These are phyloP conservation scores for Antedon mediterranea DNA, from an alignment of 53 echinoderm and acorn worm species.

Conservation along the genomic window DNA sequence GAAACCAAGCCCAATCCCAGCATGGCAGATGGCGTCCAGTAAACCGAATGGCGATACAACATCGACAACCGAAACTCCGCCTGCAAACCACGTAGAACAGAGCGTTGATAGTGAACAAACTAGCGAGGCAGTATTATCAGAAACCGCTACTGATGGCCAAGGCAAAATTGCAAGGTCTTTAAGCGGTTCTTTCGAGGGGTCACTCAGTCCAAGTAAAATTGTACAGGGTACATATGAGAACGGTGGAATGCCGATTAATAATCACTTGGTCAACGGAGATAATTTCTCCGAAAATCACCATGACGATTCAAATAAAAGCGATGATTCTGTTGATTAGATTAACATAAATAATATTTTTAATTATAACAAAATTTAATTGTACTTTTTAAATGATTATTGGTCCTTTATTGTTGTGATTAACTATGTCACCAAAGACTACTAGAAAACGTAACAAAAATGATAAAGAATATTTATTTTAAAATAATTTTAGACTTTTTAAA, in stretches of 20 bases:
- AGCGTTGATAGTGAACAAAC: not conserved
- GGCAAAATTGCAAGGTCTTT: not conserved
- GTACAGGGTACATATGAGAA: not conserved
- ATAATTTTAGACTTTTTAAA: too few species aligned
- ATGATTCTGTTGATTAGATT: not conserved
- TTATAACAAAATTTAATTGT: too few species aligned
- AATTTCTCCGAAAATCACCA: not conserved
- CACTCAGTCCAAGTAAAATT: not conserved
- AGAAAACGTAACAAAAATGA: too few species aligned
- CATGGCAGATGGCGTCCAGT: constrained; percentile 36
- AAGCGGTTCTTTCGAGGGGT: not conserved
- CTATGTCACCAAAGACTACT: too few species aligned
- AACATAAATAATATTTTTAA: too few species aligned
- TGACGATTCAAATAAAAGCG: not conserved
- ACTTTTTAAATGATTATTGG: too few species aligned
- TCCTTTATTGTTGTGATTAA: too few species aligned
- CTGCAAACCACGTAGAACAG: not conserved
- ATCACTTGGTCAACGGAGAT: not conserved
- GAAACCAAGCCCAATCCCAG: constrained; percentile 57
- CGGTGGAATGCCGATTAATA: not conserved
- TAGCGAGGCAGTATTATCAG: not conserved
- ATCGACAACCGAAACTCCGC: not conserved
- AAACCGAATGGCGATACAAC: not conserved
- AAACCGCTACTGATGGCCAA: not conserved
- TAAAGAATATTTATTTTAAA: too few species aligned